Conservation (phyloP, 2,113 vertebrate genomes). For the Plecturocebus donacophilus region DNA sequence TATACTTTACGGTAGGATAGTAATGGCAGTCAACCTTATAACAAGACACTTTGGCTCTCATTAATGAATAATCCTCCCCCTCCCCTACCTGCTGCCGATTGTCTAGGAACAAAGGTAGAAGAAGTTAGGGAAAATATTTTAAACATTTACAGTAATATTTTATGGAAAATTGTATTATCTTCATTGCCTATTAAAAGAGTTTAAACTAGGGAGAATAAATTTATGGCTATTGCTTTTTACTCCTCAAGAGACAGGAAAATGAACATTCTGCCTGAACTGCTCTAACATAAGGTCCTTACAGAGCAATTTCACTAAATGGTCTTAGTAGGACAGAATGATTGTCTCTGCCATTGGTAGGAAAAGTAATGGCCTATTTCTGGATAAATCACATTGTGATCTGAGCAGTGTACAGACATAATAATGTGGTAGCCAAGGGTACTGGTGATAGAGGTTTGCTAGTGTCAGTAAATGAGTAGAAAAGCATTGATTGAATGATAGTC, state of each 20-base stretch:
- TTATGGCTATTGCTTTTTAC: neutral
- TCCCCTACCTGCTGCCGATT: neutral
- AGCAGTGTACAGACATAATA: slow-evolving; percentile 41
- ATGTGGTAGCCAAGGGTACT: neutral
- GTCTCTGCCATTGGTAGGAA: neutral
- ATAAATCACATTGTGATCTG: slow-evolving; percentile 31
- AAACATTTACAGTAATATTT: slow-evolving; percentile 40
- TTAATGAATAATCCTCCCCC: neutral
- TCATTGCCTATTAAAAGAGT: neutral
- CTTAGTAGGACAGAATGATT: slow-evolving; percentile 24
- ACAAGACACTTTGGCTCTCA: neutral
- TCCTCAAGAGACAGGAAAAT: neutral
- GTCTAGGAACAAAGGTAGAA: neutral
- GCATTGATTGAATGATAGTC: neutral
- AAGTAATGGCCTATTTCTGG: slow-evolving; percentile 18
- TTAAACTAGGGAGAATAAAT: slow-evolving; percentile 12
- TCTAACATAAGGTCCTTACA: neutral
- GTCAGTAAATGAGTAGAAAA: neutral
- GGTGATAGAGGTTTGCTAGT: slow-evolving; percentile 14
- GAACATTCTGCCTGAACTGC: neutral
- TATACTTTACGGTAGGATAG: neutral
- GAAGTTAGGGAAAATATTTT: neutral
- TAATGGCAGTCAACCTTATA: neutral
- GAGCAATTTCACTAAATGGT: slow-evolving; percentile 45
- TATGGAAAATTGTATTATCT: neutral